Conservation (phyloP, 1,140 invertebrate genomes). For the Sycophila sp. region DNA sequence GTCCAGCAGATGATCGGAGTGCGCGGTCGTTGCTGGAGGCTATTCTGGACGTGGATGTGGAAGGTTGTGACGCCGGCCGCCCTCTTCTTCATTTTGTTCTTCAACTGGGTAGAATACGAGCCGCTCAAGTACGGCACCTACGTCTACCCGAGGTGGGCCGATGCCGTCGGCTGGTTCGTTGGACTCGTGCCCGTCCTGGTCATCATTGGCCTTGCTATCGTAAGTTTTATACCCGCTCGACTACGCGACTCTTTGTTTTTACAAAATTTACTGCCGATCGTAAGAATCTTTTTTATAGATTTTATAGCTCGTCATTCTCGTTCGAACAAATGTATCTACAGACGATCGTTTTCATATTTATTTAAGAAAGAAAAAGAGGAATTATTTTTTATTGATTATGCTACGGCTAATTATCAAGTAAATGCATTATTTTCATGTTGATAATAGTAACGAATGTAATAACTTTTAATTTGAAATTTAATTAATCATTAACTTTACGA, state of each 20-base stretch:
- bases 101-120: slow-evolving; percentile 86
- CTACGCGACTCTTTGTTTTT: not conserved
- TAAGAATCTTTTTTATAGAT: too few relatives aligned
- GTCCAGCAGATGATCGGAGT: slow-evolving; percentile 83
- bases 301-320: too few relatives aligned
- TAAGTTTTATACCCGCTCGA: slow-evolving; percentile 59
- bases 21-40: slow-evolving; percentile 75
- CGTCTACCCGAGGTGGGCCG: slow-evolving; percentile 81
- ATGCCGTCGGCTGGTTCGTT: slow-evolving; percentile 81
- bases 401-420: too few relatives aligned
- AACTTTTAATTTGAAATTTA: too few relatives aligned
- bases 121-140: slow-evolving; percentile 78
- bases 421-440: too few relatives aligned
- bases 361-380: too few relatives aligned
- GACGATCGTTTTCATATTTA: too few relatives aligned
- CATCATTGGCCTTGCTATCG: slow-evolving; percentile 74
- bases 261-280: not conserved
- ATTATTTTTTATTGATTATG: too few relatives aligned
- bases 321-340: too few relatives aligned
- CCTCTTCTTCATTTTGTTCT: slow-evolving; percentile 81
- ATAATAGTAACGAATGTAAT: too few relatives aligned
- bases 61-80: slow-evolving; percentile 80
- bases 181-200: slow-evolving; percentile 77
- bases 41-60: slow-evolving; percentile 86
- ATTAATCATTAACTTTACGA: too few relatives aligned